A percentile compares a stretch with the other conserved stretches of the same genome.
Conservation (phyloP, 2,113 vertebrate species). For the Apteryx owenii region DNA sequence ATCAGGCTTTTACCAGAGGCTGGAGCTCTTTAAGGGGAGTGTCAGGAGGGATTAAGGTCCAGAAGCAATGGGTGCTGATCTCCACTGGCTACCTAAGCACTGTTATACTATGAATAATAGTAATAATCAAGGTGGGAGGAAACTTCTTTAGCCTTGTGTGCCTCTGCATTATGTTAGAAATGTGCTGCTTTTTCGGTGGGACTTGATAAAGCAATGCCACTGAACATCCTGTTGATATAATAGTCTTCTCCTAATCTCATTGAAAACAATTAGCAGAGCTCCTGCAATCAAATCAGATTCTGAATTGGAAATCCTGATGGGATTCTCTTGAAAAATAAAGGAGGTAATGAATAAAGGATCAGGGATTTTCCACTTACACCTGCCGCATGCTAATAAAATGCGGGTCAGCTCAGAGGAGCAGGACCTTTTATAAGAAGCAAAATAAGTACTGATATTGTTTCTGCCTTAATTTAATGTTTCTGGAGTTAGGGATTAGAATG, state of each 20-base stretch:
- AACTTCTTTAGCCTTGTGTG: neutral
- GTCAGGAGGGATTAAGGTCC: neutral
- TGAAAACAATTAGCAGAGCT: slow-evolving; percentile 50
- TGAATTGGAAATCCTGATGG: slow-evolving; percentile 10
- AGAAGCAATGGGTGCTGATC: neutral
- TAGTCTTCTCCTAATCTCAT: slow-evolving; percentile 13
- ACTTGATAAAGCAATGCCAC: neutral
- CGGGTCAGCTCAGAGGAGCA: neutral
- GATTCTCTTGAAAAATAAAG: slow-evolving; percentile 9
- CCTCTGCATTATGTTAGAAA: neutral
- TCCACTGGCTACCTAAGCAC: neutral
- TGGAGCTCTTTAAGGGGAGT: neutral
- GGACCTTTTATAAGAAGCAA: neutral
- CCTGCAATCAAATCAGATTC: slow-evolving; percentile 7
- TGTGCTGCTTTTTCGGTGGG: neutral
- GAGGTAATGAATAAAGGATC: slow-evolving; percentile 19
- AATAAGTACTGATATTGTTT: slow-evolving; percentile 16
- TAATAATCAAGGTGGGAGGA: neutral
- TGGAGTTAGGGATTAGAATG: neutral
- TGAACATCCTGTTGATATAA: neutral
- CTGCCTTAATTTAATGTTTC: slow-evolving; percentile 16
- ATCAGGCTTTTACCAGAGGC: neutral
- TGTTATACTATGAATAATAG: neutral
- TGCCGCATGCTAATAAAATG: slow-evolving; percentile 25
- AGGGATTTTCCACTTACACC: neutral